Base-by-base conservation (phyloP, 2,113 vertebrate genomes). In the Hymenochirus boettgeri region DNA sequence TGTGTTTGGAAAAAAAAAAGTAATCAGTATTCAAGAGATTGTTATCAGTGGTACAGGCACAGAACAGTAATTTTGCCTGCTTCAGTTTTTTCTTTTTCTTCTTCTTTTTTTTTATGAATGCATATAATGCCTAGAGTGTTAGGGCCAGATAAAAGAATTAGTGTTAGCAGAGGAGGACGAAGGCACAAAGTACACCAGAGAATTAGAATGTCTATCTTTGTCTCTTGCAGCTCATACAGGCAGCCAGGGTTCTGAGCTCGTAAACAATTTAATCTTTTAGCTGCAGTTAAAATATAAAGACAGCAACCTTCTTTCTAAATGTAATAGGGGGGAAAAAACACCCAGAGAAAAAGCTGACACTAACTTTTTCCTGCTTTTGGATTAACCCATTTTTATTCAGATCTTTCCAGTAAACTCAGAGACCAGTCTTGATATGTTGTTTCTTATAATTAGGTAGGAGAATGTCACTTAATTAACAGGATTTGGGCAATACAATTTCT, bases 121-220 rank as follows among this genome's bases (percentile, higher is more conserved):
- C 90, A 89, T 92, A 91, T 91, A 92, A 88, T 92, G 92, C 92
- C 91, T 88, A 79, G 92, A 94, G 93, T 98, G 95, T 94, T 94
- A 89, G 85, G 93, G 92, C 89, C 94, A 96, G 94, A 98, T 97
- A 98, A 96, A 98, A 96, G 93, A 97, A 96, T 98, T 97, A 97
- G 92, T 85, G 88, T 90, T 89, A 88, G 89, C 89, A 88, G 83
- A 85, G 84, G 84, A 87, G 90, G 88, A 90, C 85, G 73, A 64
- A 80, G 85, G 84, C 83, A 80, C 84, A 85, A 88, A 94, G 91
- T 91, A 92, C 89, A 90, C 89, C 80, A 66, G 89, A 86, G 91
- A 95, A 96, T 97, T 96, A 95, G 87, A 92, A 92, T 94, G 93
- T 93, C 90, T 92, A 92, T 93, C 93, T 98, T 92, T 95, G 93